Evolutionary conservation across 2,888 invertebrate species (phyloP).

Genomic region (Junonia oenone): DNA sequence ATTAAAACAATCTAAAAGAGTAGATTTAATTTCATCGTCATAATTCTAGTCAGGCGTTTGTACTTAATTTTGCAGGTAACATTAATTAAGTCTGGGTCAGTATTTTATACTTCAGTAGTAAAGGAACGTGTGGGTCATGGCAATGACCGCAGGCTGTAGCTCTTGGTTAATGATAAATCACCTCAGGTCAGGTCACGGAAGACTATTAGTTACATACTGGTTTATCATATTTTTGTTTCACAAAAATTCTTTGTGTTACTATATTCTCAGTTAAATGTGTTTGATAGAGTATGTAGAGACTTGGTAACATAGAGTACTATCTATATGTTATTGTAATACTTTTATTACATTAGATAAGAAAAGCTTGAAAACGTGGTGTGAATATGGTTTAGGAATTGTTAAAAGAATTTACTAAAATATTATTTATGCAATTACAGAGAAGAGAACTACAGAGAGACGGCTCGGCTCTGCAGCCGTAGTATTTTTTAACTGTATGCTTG

Average conservation of each 20-base stretch:
- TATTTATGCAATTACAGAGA: too few species aligned
- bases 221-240: slow-evolving; percentile 10
- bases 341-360: too few species aligned
- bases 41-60: not conserved
- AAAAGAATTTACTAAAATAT: too few species aligned
- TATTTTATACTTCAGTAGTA: not conserved
- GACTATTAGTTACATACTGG: not conserved
- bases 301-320: too few species aligned
- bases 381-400: too few species aligned
- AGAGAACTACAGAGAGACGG: too few species aligned
- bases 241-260: not conserved
- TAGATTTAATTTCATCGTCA: not conserved
- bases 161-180: slow-evolving; percentile 21
- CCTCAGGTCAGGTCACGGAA: slow-evolving; percentile 3
- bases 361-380: too few species aligned
- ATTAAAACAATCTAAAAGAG: not conserved
- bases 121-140: slow-evolving; percentile 7
- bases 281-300: too few species aligned
- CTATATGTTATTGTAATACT: too few species aligned
- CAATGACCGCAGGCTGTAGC: slow-evolving; percentile 15
- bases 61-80: not conserved
- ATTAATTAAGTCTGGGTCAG: slow-evolving; percentile 8
- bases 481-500: too few species aligned
- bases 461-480: too few species aligned
- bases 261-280: too few species aligned